A percentile compares a stretch with the other conserved stretches of the same genome.
Evolutionary conservation across 2,888 invertebrate species (phyloP).

Genomic region (Drosophila paracracens): DNA sequence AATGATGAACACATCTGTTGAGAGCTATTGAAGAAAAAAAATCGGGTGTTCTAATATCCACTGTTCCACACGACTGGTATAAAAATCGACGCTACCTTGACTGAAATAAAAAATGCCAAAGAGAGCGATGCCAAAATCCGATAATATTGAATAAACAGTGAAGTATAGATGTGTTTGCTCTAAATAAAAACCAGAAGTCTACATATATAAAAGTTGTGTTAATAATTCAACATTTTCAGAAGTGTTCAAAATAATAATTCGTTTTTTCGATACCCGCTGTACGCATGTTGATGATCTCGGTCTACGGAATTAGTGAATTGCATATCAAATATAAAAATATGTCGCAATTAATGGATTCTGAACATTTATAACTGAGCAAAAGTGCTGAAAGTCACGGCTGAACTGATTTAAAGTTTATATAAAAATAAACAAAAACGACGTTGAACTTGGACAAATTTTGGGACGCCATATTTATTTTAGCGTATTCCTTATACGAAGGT

Average conservation of each 20-base stretch:
- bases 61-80: neutral
- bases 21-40: neutral
- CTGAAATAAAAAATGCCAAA: neutral
- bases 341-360: slow-evolving; percentile 80
- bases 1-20: neutral
- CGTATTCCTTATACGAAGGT: slow-evolving; percentile 59
- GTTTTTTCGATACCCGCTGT: neutral
- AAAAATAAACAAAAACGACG: slow-evolving; percentile 33
- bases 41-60: neutral
- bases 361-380: slow-evolving; percentile 77
- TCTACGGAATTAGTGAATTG: slow-evolving; percentile 3
- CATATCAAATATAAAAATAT: slow-evolving; percentile 71
- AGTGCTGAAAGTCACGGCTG: slow-evolving; percentile 37
- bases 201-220: slow-evolving; percentile 17
- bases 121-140: neutral
- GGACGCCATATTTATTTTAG: slow-evolving; percentile 54
- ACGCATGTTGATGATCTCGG: slow-evolving; percentile 3
- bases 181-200: slow-evolving; percentile 1
- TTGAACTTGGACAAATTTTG: slow-evolving; percentile 32
- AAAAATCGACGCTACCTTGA: neutral
- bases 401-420: slow-evolving; percentile 20
- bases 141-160: slow-evolving; percentile 5
- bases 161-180: slow-evolving; percentile 14
- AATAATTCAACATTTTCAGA: neutral
- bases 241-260: slow-evolving; percentile 6